Percentiles rank a stretch among this genome's conserved stretches.
phyloP scores from a whole-genome alignment of 2,797 vertebrate species.

The Falco biarmicus region DNA sequence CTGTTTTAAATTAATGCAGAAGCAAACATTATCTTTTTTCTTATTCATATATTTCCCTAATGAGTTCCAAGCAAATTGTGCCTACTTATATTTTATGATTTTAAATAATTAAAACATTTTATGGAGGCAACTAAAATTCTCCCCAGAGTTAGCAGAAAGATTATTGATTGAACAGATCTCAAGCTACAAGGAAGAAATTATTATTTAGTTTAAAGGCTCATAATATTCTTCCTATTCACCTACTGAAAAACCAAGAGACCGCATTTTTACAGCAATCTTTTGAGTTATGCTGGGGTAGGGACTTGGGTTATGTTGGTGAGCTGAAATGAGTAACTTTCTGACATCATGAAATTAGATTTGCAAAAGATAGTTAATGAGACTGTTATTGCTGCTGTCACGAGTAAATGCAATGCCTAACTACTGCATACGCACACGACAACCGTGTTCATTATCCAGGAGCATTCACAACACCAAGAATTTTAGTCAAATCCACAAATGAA shows the following conservation, averaged over 20 bases:
- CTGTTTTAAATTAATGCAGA: slow-evolving; percentile 64
- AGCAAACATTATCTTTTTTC: slow-evolving; percentile 65
- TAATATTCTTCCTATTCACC: slow-evolving; percentile 51
- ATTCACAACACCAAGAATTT: background rate
- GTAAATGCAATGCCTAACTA: slow-evolving; percentile 5
- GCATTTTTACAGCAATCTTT: background rate
- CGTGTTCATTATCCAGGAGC: background rate
- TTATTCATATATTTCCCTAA: slow-evolving; percentile 72
- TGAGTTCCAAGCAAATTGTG: slow-evolving; percentile 66
- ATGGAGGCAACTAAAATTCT: slow-evolving; percentile 73
- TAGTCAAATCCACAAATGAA: background rate
- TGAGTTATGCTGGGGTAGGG: background rate
- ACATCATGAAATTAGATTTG: slow-evolving; percentile 4
- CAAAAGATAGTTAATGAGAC: slow-evolving; percentile 15
- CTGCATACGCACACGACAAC: background rate
- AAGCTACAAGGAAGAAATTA: slow-evolving; percentile 28
- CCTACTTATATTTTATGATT: slow-evolving; percentile 74
- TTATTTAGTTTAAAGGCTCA: slow-evolving; percentile 65
- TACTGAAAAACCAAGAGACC: background rate
- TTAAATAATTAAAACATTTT: slow-evolving; percentile 77
- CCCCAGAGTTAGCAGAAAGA: slow-evolving; percentile 61
- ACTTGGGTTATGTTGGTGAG: background rate
- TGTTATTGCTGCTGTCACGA: background rate
- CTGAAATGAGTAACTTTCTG: slow-evolving; percentile 44
- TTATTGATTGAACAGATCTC: slow-evolving; percentile 68